Conservation (phyloP, 1,140 invertebrate species). For the Drosophila subobscura region DNA sequence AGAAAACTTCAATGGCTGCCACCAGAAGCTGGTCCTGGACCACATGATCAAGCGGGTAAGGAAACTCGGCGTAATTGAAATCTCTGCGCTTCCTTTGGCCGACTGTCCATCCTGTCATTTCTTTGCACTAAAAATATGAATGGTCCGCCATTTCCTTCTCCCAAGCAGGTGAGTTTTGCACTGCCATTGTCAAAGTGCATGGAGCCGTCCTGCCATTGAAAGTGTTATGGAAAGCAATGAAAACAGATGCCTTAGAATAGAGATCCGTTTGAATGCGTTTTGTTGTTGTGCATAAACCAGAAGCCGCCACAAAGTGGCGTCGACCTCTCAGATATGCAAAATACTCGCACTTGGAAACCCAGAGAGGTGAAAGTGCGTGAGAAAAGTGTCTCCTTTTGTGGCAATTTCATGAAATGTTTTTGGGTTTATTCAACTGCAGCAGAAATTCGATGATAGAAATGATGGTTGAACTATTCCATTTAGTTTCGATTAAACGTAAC, state of each 20-base stretch:
- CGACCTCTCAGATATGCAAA: not conserved
- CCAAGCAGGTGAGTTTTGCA: slow-evolving; percentile 16
- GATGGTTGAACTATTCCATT: no score
- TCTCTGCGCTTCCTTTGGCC: slow-evolving; percentile 20
- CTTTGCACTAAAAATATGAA: slow-evolving; percentile 56
- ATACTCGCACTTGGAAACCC: not conserved
- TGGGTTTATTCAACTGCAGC: no score
- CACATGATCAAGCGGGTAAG: not conserved
- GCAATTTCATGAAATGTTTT: no score
- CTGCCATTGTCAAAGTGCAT: slow-evolving; percentile 18
- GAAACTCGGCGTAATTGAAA: slow-evolving; percentile 52
- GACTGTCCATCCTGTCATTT: slow-evolving; percentile 8
- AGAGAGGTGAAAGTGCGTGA: not conserved
- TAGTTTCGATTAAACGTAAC: no score
- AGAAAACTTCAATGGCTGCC: slow-evolving; percentile 38
- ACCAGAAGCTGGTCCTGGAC: not conserved
- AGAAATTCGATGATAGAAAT: no score
- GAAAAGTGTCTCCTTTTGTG: not conserved
- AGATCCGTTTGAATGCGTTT: slow-evolving; percentile 43
- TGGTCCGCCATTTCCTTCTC: slow-evolving; percentile 9
- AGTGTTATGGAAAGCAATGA: slow-evolving; percentile 30
- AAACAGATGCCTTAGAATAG: slow-evolving; percentile 52
- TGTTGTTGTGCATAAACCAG: slow-evolving; percentile 40
- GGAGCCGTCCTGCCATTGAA: slow-evolving; percentile 21
- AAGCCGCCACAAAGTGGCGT: slow-evolving; percentile 23